Base-by-base conservation (phyloP, 2,797 vertebrate species). In the Xenentodon cancila region DNA sequence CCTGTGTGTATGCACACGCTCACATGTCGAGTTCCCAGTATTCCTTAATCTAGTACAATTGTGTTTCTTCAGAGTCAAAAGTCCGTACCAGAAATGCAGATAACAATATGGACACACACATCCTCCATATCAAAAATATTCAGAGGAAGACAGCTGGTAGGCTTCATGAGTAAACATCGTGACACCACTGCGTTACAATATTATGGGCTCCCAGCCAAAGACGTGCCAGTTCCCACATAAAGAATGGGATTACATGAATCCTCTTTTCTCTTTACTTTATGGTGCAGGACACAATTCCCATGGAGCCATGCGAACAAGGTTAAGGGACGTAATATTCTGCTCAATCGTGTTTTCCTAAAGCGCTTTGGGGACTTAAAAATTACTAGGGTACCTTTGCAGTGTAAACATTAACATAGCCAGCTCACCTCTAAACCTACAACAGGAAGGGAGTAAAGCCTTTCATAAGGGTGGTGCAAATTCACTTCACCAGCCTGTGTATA, bases 361-460 rank as follows among this genome's bases (percentile, higher is more conserved):
- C 75, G 75, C 66, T 84, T 84, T 77, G 59, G 61, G 60, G 61
- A 65, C 79, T 58, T 69, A 72, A 85, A 75, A 79, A 73, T 70
- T 69, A 71, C 84, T 68, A 20, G 45, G 9, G 6, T 37, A 59
- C 81, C 76, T 79, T 61, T 68, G 82, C 71, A 56, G 57, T 84
- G 81, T 88, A 88, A 85, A 88, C 87, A 77, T 83, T 75, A 84
- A 74, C 65, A 34, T 84, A 83, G 88, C 84, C 83, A 80, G 77
- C 82, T 90, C 74, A 81, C 77, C 84, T 73, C 79, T 80, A 67
- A 86, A 82, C 85, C 68, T 86, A 88, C 75, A 75, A 87, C 90
- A 92, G 89, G 86, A 92, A 90, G 90, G 77, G 67, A 90, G 85
- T 64, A 77, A 83, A 89, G 77, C 77, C 70, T 75, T 88, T 90